phyloP scores from a whole-genome alignment of 2,888 invertebrate species.

The Camptogramma bilineatum region DNA sequence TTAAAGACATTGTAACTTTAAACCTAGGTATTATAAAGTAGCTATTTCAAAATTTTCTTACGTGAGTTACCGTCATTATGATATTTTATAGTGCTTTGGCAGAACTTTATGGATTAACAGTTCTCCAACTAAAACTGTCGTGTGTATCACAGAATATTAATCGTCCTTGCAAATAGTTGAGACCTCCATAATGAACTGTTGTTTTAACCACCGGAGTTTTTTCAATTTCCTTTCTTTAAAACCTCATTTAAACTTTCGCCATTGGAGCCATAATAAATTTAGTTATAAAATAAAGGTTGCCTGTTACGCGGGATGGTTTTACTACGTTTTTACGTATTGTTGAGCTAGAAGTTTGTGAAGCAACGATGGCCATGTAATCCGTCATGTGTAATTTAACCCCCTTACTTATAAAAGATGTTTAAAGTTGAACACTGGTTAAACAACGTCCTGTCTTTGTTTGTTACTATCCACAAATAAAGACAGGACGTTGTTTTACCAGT shows the following conservation, averaged over 20 bases:
- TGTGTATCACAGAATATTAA: slow-evolving; percentile 69
- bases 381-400: neutral
- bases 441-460: too few species aligned
- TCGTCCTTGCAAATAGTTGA: slow-evolving; percentile 69
- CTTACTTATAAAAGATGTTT: too few species aligned
- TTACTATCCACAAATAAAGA: too few species aligned
- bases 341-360: neutral
- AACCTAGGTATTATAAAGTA: neutral
- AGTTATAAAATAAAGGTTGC: slow-evolving; percentile 43
- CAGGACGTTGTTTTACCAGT: too few species aligned
- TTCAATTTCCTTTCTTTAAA: slow-evolving; percentile 57
- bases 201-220: slow-evolving; percentile 60
- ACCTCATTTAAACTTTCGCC: slow-evolving; percentile 42
- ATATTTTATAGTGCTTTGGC: neutral
- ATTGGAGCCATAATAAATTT: slow-evolving; percentile 34
- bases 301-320: slow-evolving; percentile 11
- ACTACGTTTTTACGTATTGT: slow-evolving; percentile 1
- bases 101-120: neutral
- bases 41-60: neutral
- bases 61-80: neutral
- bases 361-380: neutral
- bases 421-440: too few species aligned
- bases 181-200: slow-evolving; percentile 73
- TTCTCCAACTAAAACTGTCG: slow-evolving; percentile 30
- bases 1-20: neutral